These are phyloP conservation scores for Camptogramma bilineatum DNA, from an alignment of 2,888 invertebrate species.

Conservation along the genomic window DNA sequence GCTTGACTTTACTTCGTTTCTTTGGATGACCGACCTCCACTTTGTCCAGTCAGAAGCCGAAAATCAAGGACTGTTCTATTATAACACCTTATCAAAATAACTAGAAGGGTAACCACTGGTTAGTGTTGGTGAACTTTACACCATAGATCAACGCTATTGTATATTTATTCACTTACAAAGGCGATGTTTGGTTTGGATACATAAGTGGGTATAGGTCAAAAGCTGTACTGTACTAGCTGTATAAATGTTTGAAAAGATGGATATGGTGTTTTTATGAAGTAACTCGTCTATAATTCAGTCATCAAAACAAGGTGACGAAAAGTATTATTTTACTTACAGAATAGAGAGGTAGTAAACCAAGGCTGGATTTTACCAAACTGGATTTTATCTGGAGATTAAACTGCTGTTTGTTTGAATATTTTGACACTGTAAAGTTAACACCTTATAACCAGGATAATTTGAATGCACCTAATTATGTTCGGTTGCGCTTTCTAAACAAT, in stretches of 20 bases:
- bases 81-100: not conserved
- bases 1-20: not conserved
- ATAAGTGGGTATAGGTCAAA: constrained; percentile 39
- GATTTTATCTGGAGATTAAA: too few species aligned
- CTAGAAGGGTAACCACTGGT: not conserved
- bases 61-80: not conserved
- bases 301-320: too few species aligned
- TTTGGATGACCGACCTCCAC: not conserved
- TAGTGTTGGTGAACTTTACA: not conserved
- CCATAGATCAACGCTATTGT: constrained; percentile 6
- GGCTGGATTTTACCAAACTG: too few species aligned
- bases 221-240: constrained; percentile 31
- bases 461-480: too few species aligned
- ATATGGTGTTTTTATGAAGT: constrained; percentile 24
- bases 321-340: too few species aligned
- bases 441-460: too few species aligned
- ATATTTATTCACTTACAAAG: constrained; percentile 48
- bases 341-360: too few species aligned
- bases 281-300: too few species aligned
- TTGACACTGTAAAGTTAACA: too few species aligned
- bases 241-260: constrained; percentile 12
- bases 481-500: too few species aligned
- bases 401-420: too few species aligned
- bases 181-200: constrained; percentile 41
- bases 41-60: not conserved